Evolutionary conservation across 2,797 vertebrate species (phyloP).

Genomic region (Tauraco hartlaubi): DNA sequence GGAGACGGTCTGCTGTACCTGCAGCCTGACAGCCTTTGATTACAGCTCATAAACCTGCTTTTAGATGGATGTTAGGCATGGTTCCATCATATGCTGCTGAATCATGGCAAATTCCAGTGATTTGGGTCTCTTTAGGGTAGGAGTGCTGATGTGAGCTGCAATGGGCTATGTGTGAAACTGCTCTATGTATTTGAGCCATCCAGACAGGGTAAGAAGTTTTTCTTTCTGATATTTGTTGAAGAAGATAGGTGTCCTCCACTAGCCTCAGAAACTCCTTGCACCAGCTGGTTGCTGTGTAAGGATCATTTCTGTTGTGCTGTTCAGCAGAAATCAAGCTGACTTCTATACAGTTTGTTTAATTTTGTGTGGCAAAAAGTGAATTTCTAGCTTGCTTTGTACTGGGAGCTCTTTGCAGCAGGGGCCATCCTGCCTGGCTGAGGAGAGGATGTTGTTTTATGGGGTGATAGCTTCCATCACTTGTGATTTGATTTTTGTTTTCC

Average conservation of each 20-base stretch:
- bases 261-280: neutral
- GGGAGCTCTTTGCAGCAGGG: neutral
- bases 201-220: neutral
- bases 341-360: neutral
- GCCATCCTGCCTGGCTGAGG: neutral
- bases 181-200: neutral
- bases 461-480: neutral
- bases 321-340: neutral
- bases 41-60: neutral
- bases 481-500: neutral
- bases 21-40: neutral
- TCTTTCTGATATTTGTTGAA: conserved; percentile 16
- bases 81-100: neutral
- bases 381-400: neutral
- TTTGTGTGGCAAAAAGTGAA: neutral
- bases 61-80: neutral
- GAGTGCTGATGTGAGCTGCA: neutral
- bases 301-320: neutral
- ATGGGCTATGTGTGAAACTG: neutral
- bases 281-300: neutral
- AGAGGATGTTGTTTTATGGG: neutral
- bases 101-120: neutral
- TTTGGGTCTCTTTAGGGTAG: neutral
- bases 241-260: neutral
- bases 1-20: neutral